Evolutionary conservation across 2,888 invertebrate genomes (phyloP).

Genomic region (Epinotia brunnichana): DNA sequence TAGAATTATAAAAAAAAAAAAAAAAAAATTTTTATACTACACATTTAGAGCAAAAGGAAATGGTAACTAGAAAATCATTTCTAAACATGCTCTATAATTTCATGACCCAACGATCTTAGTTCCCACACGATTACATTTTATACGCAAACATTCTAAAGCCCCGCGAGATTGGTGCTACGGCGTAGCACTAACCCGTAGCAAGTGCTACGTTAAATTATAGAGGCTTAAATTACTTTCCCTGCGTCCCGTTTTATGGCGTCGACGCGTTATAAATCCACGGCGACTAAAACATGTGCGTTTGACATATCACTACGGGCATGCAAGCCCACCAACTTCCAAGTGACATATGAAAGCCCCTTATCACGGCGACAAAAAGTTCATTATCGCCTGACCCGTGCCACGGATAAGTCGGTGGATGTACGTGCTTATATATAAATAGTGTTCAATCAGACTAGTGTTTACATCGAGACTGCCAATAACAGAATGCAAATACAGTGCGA

Average conservation of each 20-base stretch:
- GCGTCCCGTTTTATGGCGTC: slow-evolving; percentile 41
- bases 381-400: slow-evolving; percentile 40
- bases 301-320: slow-evolving; percentile 36
- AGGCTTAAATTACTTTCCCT: slow-evolving; percentile 42
- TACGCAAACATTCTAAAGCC: slow-evolving; percentile 10
- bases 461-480: slow-evolving; percentile 77
- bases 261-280: slow-evolving; percentile 42
- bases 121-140: slow-evolving; percentile 1
- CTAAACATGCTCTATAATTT: neutral
- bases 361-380: slow-evolving; percentile 11
- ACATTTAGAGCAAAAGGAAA: too few relatives aligned
- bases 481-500: slow-evolving; percentile 76
- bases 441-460: slow-evolving; percentile 77
- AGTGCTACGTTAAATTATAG: slow-evolving; percentile 42
- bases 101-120: neutral
- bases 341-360: slow-evolving; percentile 12
- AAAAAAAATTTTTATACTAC: too few relatives aligned
- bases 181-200: slow-evolving; percentile 39
- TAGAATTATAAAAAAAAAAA: too few relatives aligned
- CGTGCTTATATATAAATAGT: slow-evolving; percentile 49
- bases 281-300: slow-evolving; percentile 43
- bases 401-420: slow-evolving; percentile 57
- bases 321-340: slow-evolving; percentile 16
- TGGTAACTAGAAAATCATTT: too few relatives aligned
- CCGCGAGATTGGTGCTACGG: slow-evolving; percentile 25